Conservation (phyloP, 1,140 invertebrate genomes). For the Arctopsyche grandis region DNA sequence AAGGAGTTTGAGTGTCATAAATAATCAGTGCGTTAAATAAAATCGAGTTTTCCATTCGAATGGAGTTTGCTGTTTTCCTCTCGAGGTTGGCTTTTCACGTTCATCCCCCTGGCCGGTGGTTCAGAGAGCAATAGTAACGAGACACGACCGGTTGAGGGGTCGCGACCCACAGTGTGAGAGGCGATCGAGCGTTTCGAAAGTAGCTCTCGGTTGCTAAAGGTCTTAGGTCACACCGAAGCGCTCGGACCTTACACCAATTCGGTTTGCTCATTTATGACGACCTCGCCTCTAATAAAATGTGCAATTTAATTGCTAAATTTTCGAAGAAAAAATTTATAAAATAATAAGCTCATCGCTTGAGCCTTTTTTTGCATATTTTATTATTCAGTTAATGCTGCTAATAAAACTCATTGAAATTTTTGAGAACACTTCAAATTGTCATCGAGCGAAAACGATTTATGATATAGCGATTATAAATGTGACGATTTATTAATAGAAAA, state of each 20-base stretch:
- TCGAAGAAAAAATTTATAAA: not conserved
- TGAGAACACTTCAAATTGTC: too few relatives aligned
- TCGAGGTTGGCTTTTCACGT: not conserved
- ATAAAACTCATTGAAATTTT: too few relatives aligned
- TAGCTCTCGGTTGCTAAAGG: not conserved
- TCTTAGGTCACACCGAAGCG: not conserved
- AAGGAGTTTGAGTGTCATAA: too few relatives aligned
- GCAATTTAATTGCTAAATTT: conserved; percentile 8
- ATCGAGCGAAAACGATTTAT: too few relatives aligned
- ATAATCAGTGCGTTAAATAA: too few relatives aligned
- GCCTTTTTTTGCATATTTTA: too few relatives aligned
- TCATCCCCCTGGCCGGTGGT: not conserved
- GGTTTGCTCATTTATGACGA: not conserved
- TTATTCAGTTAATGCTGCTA: too few relatives aligned
- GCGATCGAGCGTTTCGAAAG: not conserved
- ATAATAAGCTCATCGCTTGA: not conserved
- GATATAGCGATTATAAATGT: too few relatives aligned
- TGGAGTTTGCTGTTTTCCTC: not conserved
- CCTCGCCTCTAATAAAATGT: not conserved
- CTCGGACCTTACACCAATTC: not conserved
- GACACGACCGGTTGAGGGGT: not conserved
- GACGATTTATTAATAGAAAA: too few relatives aligned
- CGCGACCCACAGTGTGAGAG: conserved; percentile 20
- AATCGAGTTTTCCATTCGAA: not conserved
- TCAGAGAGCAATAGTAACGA: not conserved